Base-by-base conservation (phyloP, 2,888 invertebrate genomes). In the Elegia similella region DNA sequence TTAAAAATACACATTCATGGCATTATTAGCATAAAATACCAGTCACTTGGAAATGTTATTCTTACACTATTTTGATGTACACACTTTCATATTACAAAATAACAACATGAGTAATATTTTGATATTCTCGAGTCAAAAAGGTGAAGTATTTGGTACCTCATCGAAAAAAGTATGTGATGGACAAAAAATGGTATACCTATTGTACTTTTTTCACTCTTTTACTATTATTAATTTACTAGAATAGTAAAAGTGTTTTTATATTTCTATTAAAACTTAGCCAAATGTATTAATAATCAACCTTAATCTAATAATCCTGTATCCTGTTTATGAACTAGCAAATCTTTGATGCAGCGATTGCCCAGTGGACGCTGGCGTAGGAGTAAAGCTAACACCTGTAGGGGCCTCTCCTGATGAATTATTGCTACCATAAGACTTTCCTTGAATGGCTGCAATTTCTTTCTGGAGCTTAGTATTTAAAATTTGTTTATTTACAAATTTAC, bases 401-500 rank as follows among this genome's bases (percentile, higher is more conserved):
- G 76, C 46, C 30, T 82, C 81, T 54, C 53, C 63, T 13, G 64
- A 52, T 1, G 64, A 12, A 23, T 60, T 63, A 32, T 58, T 59
- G 50, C 42, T 68, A 7, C 78, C 79, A 66, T 72, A 79, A 15
- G 70, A 68, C 70, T 87, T 88, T 38, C 88, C 87, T 66, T 92
- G 92, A 53, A 92, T 79, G 56, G 76, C 82, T 56, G 92, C 92
- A 61, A 92, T 92, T 73, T 92, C 88, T 64, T 86, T 77, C 62
- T 92, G 92, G 7, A 92, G 70, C 63, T 82, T 84, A 0, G 84
- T 75, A 75, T 92, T 86, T 10, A 92, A 70, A 7, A 84, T 72
- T 68, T 84, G 87, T 65, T 89, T 89, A 64, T 82, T 86, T 7
- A 78, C 70, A 76, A 89, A 89, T 1, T 88, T 88, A 13, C 82